These are phyloP conservation scores for Chrysaora quinquecirrha DNA, from an alignment of 30 jellyfish, hydroid and myxozoan species.

Conservation along the genomic window DNA sequence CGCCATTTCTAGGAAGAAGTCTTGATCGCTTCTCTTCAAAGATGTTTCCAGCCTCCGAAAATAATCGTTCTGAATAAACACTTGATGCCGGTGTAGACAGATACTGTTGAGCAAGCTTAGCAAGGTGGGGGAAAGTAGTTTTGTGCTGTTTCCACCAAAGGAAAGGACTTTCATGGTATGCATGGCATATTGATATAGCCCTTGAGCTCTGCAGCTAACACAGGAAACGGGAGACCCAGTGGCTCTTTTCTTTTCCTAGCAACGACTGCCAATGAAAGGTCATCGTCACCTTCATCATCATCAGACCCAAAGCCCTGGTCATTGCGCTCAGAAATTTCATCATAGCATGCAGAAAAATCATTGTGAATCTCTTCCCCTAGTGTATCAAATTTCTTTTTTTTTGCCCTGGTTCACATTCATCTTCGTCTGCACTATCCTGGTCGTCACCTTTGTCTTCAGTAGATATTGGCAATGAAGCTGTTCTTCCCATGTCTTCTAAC, in stretches of 20 bases:
- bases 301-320: no score
- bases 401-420: constrained; percentile 29
- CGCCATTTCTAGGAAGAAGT: constrained; percentile 54
- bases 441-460: constrained; percentile 21
- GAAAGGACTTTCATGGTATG: constrained; percentile 43
- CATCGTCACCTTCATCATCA: constrained; percentile 23
- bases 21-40: constrained; percentile 65
- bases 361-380: constrained; percentile 35
- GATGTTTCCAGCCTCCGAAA: constrained; percentile 74
- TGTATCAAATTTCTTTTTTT: constrained; percentile 48
- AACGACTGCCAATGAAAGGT: constrained; percentile 29
- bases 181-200: constrained; percentile 35
- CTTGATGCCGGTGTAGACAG: constrained; percentile 54
- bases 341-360: constrained; percentile 67
- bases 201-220: constrained; percentile 61
- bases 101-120: constrained; percentile 38
- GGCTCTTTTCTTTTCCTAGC: constrained; percentile 16
- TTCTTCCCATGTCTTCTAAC: constrained; percentile 44
- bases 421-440: constrained; percentile 30
- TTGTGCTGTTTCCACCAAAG: constrained; percentile 59
- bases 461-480: constrained; percentile 27
- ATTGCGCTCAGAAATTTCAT: constrained; percentile 38
- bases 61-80: constrained; percentile 55
- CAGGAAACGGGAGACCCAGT: no score
- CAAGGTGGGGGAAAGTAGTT: constrained; percentile 50